A percentile compares a stretch with the other conserved stretches of the same genome.
phyloP scores from a whole-genome alignment of 2,888 invertebrate species.

The Conchocele bisecta region DNA sequence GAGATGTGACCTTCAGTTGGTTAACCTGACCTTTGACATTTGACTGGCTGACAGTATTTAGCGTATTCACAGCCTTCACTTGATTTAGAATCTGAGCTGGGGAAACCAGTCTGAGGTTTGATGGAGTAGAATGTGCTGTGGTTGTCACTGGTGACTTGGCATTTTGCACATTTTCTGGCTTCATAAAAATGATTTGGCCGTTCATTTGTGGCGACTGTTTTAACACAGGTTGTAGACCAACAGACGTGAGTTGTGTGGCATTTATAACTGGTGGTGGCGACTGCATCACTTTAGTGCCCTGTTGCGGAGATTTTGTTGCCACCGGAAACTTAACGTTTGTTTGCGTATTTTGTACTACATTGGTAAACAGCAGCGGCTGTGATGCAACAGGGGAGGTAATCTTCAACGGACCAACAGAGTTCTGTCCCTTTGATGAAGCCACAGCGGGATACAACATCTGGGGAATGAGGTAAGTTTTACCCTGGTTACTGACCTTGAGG shows the following conservation, averaged over 20 bases:
- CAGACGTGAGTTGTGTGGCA: not conserved
- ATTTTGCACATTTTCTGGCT: slow-evolving; percentile 30
- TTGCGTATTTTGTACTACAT: not conserved
- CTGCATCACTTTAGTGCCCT: not conserved
- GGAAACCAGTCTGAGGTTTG: not conserved
- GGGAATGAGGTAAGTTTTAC: slow-evolving; percentile 73
- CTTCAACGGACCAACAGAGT: not conserved
- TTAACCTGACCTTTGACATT: slow-evolving; percentile 55
- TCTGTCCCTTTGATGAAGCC: not conserved
- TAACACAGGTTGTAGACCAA: slow-evolving; percentile 8
- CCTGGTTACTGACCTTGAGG: slow-evolving; percentile 68
- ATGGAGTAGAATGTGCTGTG: not conserved
- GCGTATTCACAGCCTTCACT: no score
- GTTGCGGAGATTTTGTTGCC: not conserved
- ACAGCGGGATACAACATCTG: slow-evolving; percentile 62
- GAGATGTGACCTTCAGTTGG: slow-evolving; percentile 67
- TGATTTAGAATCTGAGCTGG: not conserved
- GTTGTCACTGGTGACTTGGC: not conserved
- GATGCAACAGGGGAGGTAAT: slow-evolving; percentile 11
- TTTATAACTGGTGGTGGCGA: not conserved
- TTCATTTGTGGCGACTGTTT: slow-evolving; percentile 5
- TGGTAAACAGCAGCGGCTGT: slow-evolving; percentile 16
- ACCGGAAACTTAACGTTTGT: slow-evolving; percentile 1
- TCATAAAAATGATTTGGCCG: slow-evolving; percentile 50
- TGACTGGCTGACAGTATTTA: slow-evolving; percentile 29